Conservation (phyloP, 2,113 vertebrate genomes). For the Melanerpes aurifrons region DNA sequence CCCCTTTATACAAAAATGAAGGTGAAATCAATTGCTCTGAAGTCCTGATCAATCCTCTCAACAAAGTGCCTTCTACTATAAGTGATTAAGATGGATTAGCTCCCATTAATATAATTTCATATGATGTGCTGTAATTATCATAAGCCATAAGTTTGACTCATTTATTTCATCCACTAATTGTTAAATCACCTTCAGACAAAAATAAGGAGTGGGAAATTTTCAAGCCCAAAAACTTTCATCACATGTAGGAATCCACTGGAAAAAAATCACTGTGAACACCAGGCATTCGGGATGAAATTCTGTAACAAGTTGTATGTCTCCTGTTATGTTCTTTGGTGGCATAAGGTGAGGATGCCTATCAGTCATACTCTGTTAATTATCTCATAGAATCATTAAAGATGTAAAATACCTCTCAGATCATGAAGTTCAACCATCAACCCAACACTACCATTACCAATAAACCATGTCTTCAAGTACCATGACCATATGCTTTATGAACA, state of each 20-base stretch:
- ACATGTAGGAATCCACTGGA: not conserved
- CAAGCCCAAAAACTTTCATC: not conserved
- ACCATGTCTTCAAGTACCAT: no score
- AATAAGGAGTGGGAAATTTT: not conserved
- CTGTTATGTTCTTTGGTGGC: not conserved
- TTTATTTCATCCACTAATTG: not conserved
- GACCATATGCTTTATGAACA: no score
- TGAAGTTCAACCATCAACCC: no score
- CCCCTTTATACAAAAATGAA: not conserved
- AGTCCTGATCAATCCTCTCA: not conserved
- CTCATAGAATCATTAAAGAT: not conserved
- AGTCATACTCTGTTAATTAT: not conserved
- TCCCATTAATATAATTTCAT: not conserved
- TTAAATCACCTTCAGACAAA: not conserved
- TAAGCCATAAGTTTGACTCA: not conserved
- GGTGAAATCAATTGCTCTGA: slow-evolving; percentile 9
- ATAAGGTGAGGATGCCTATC: not conserved
- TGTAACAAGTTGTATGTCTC: not conserved
- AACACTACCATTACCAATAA: no score
- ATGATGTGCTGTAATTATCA: not conserved
- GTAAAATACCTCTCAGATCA: no score
- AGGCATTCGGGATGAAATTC: not conserved
- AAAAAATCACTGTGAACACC: not conserved
- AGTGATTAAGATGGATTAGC: not conserved
- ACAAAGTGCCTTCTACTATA: not conserved